phyloP scores from a whole-genome alignment of 2,888 invertebrate species.

The Tetragonula carbonaria region DNA sequence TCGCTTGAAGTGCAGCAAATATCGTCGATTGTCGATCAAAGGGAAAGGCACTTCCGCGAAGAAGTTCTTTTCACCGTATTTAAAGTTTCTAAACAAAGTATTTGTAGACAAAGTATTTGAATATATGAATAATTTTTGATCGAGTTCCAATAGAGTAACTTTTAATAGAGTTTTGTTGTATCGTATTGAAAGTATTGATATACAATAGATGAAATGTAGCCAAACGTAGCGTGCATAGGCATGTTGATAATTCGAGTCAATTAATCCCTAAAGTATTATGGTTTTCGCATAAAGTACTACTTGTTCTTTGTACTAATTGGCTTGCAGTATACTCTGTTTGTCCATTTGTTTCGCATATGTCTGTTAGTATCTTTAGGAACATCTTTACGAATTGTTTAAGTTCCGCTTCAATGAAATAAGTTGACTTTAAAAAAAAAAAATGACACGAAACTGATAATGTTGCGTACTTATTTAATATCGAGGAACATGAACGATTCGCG shows the following conservation, averaged over 20 bases:
- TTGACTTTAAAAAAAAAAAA: neutral
- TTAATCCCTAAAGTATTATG: too few relatives aligned
- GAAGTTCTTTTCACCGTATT: conserved; percentile 12
- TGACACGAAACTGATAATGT: fast-evolving
- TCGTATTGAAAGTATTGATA: conserved; percentile 25
- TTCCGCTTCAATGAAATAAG: neutral
- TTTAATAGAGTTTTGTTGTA: neutral
- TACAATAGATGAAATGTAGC: conserved; percentile 31
- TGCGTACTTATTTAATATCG: neutral
- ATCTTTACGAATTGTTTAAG: conserved; percentile 34
- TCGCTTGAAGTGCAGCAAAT: neutral
- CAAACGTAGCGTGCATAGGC: conserved; percentile 40
- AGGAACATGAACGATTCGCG: conserved; percentile 36
- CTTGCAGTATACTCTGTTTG: conserved; percentile 52
- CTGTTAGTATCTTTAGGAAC: conserved; percentile 8
- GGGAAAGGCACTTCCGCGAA: conserved; percentile 3
- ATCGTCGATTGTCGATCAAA: conserved; percentile 11
- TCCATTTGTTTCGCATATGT: conserved; percentile 62
- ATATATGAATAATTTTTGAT: too few relatives aligned
- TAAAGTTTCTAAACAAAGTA: conserved; percentile 2
- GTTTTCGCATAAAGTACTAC: neutral
- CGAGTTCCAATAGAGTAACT: neutral
- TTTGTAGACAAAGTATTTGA: conserved; percentile 1
- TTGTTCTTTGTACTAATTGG: conserved; percentile 49
- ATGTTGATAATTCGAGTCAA: conserved; percentile 29